Base-by-base conservation (phyloP, 1,140 invertebrate species). In the Bombyx mandarina region DNA sequence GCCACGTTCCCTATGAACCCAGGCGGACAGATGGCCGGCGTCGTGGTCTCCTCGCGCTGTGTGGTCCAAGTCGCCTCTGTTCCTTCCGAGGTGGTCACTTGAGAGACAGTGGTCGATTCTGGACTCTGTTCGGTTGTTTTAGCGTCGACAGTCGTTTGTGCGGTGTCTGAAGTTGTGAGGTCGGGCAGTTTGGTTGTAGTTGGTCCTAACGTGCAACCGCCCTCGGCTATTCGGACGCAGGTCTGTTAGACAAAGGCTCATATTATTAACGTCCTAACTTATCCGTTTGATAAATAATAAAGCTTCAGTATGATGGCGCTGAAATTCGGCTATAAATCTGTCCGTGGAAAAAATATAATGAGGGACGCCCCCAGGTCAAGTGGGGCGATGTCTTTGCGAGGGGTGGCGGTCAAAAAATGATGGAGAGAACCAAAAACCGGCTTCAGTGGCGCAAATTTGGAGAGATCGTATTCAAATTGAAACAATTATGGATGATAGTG, bases 211-310 rank as follows among this genome's bases (percentile, higher is more conserved):
- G 64, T 66, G 26, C 60, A 62, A 35, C 60, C 60, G 0, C 60
- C 57, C 45, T 57, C 57, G n/a, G 60, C 57, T 12, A 66, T 62
- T 7, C 35, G 35, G 1, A 65, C 57, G 43, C 60, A 65, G 1
- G 43, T 46, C 60, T 65, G 58, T 9, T 51, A 62, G 8, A 45
- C 4, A 50, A 45, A 35, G 26, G 26, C 2, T 5, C 26, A 35
- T 35, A 3, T 35, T 35, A 1, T 35, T 35, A 35, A 35, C 26
- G 26, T 35, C 26, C 1, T 35, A 35, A 35, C 26, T 35, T 35
- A 35, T 35, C 26, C 26, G 26, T 35, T 35, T 5, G 2, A 35
- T 35, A 35, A 35, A 35, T 35, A 2, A 18, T 18, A 35, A 5
- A 5, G 2, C 26, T 35, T 5, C 26, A 5, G 26, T 35, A 5